Evolutionary conservation across 37 sponge, comb jelly and placozoan genomes (phyloP).

Genomic region (Spongia lamella): DNA sequence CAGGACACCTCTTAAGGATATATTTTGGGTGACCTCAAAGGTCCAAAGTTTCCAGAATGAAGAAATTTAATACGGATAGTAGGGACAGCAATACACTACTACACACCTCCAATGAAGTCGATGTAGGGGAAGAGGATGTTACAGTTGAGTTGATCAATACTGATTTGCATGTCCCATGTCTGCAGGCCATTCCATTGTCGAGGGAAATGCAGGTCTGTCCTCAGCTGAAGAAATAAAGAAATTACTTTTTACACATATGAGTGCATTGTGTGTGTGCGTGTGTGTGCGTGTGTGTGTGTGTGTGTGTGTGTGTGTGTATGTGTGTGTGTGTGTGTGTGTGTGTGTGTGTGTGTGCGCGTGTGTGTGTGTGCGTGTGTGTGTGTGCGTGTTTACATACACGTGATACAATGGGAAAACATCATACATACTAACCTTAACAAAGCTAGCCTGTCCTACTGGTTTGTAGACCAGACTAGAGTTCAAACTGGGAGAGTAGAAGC

Average conservation of each 20-base stretch:
- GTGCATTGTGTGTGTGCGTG: too few species aligned
- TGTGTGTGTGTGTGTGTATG: too few species aligned
- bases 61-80: neutral
- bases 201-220: slow-evolving; percentile 60
- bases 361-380: too few species aligned
- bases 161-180: slow-evolving; percentile 73
- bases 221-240: slow-evolving; percentile 12
- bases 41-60: neutral
- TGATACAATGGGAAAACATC: neutral
- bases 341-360: too few species aligned
- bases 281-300: too few species aligned
- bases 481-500: neutral
- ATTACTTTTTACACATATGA: too few species aligned
- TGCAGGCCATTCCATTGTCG: slow-evolving; percentile 78
- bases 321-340: too few species aligned
- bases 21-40: too few species aligned
- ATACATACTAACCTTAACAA: slow-evolving; percentile 21
- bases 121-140: slow-evolving; percentile 74
- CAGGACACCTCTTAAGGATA: too few species aligned
- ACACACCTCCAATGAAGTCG: slow-evolving; percentile 72
- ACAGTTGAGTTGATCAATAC: slow-evolving; percentile 18
- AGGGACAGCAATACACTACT: neutral
- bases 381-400: neutral
- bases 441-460: slow-evolving; percentile 27
- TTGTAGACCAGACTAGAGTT: slow-evolving; percentile 33